Evolutionary conservation across 1,140 invertebrate genomes (phyloP), one percentile per base, ranked within the genome.

Genomic region (Anthonomus grandis): DNA sequence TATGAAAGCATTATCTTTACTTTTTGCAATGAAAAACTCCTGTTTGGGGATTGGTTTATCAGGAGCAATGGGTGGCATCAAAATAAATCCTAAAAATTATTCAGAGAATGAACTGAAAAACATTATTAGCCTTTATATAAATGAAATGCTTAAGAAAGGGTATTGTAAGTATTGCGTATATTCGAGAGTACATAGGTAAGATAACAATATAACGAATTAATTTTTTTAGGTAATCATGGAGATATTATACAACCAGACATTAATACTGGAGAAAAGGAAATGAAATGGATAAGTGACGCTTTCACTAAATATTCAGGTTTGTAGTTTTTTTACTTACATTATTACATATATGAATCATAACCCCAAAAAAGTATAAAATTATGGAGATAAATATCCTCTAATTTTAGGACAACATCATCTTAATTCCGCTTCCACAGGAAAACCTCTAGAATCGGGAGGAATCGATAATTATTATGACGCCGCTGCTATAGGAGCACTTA

Each of bases 221-320:
- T 2, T 24, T 54, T 34, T 23, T 15, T 34, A 76, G 75, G 86
- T 13, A 86, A 88, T 8, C 86, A 83, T 22, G 81, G 89, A 59
- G 89, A 93, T 78, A 87, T 93, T 0, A 87, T 90, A 2, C 91
- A 91, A 2, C 92, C 92, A 10, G 91, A 95, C 71, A 76, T 86
- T 17, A 89, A 89, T 56, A 92, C 90, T 8, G 81, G 85, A 9
- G 82, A 86, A 36, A 73, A 85, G 39, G 89, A 91, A 74, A 93
- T 93, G 90, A 82, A 80, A 45, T 92, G 89, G 90, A 86, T 93
- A 36, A 81, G 86, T 10, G 88, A 92, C 66, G 89, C 89, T 2
- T 58, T 57, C 45, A 22, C 48, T 0, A 48, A 50, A 27, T 57
- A 47, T 46, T 44, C 53, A 10, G 59, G 63, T 56, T n/a, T n/a